Conservation (phyloP, 2,888 invertebrate species). For the Uloborus plumipes region DNA sequence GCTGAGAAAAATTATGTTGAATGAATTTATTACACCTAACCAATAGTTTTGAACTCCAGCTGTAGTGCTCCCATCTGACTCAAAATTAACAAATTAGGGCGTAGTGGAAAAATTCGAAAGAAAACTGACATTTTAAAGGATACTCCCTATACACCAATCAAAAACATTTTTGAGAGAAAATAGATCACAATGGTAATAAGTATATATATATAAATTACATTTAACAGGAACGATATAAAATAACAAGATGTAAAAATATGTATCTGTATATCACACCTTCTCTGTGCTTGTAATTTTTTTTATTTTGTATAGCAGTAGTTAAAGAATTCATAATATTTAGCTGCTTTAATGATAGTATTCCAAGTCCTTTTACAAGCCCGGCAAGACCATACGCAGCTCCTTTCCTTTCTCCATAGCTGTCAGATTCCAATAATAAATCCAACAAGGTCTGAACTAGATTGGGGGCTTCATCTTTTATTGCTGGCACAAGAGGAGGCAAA, state of each 20-base stretch:
- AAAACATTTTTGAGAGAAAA: no score
- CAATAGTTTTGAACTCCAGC: no score
- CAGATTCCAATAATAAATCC: constrained; percentile 87
- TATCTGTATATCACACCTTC: constrained; percentile 82
- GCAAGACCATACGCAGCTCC: constrained; percentile 98
- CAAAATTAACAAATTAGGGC: no score
- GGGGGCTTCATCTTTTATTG: constrained; percentile 91
- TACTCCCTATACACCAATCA: no score
- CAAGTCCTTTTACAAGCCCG: constrained; percentile 94
- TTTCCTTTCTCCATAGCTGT: constrained; percentile 91
- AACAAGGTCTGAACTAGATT: constrained; percentile 88
- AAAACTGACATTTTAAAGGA: no score
- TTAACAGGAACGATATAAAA: constrained; percentile 5
- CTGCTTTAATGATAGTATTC: constrained; percentile 94
- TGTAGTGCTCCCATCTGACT: no score
- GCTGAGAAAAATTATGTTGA: no score
- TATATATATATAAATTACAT: no score
- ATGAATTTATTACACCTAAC: no score
- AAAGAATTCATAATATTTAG: constrained; percentile 94
- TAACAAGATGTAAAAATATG: no score
- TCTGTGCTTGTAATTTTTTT: constrained; percentile 92
- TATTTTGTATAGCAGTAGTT: constrained; percentile 94
- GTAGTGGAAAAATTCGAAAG: no score
- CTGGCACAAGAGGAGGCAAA: constrained; percentile 91
- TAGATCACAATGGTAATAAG: no score